Percentiles rank a stretch among this genome's conserved stretches.
Conservation (phyloP, 2,888 invertebrate species). For the Catocala nupta region DNA sequence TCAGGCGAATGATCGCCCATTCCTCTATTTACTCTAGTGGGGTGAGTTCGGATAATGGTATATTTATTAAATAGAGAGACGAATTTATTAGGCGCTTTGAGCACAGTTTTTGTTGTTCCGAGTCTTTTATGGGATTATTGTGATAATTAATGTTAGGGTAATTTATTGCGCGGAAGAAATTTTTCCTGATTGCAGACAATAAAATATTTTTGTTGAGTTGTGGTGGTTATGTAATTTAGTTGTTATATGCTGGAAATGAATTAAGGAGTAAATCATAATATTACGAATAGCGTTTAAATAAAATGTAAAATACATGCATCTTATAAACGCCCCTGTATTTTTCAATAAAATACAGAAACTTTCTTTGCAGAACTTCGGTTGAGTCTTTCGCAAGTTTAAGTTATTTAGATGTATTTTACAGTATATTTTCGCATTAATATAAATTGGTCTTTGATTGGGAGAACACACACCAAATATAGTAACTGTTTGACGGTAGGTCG, state of each 20-base stretch:
- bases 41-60: slow-evolving; percentile 66
- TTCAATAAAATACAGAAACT: no score
- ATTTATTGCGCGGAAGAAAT: slow-evolving; percentile 46
- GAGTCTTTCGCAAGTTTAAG: no score
- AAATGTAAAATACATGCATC: no score
- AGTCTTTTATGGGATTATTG: slow-evolving; percentile 49
- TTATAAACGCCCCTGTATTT: no score
- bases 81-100: slow-evolving; percentile 57
- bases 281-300: no score
- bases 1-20: slow-evolving; percentile 73
- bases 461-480: no score
- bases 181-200: slow-evolving; percentile 24
- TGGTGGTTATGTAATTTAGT: neutral
- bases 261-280: neutral
- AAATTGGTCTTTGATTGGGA: no score
- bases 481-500: no score
- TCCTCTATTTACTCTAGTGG: slow-evolving; percentile 69
- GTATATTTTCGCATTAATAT: no score
- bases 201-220: slow-evolving; percentile 23
- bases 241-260: slow-evolving; percentile 8
- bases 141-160: slow-evolving; percentile 47
- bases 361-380: no score
- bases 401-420: no score
- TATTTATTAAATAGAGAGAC: slow-evolving; percentile 71
- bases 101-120: slow-evolving; percentile 49